These are phyloP conservation scores for Willowsia nigromaculata DNA, from an alignment of 2,888 invertebrate genomes.

Conservation along the genomic window DNA sequence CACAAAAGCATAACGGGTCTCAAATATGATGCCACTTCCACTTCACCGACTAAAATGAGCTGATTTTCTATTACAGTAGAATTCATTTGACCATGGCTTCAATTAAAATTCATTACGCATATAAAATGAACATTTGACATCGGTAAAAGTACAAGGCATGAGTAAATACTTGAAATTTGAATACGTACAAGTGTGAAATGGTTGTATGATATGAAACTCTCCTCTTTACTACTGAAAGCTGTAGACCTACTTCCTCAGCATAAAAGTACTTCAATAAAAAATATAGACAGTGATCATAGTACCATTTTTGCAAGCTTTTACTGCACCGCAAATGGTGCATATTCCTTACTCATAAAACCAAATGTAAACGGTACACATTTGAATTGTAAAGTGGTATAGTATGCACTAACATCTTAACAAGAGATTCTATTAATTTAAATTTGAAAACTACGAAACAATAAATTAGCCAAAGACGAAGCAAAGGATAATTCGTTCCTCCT, in stretches of 20 bases:
- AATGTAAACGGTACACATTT: too few relatives aligned
- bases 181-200: background rate
- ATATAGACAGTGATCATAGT: too few relatives aligned
- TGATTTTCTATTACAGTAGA: background rate
- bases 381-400: too few relatives aligned
- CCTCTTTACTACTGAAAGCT: background rate
- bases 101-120: conserved; percentile 62
- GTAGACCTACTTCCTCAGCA: background rate
- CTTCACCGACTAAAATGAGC: conserved; percentile 9
- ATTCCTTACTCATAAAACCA: background rate
- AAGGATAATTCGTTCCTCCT: too few relatives aligned
- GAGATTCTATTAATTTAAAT: too few relatives aligned
- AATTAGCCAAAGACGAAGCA: too few relatives aligned
- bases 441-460: too few relatives aligned
- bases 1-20: background rate
- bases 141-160: background rate
- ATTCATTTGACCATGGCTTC: conserved; percentile 61
- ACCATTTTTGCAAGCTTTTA: background rate
- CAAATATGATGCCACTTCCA: background rate
- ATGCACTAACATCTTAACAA: too few relatives aligned
- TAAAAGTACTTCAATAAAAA: background rate
- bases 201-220: background rate
- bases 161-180: background rate
- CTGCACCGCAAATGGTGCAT: background rate
- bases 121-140: background rate